A percentile compares a stretch with the other conserved stretches of the same genome.
Evolutionary conservation across 1,140 invertebrate genomes (phyloP).

Genomic region (Drusus annulatus): DNA sequence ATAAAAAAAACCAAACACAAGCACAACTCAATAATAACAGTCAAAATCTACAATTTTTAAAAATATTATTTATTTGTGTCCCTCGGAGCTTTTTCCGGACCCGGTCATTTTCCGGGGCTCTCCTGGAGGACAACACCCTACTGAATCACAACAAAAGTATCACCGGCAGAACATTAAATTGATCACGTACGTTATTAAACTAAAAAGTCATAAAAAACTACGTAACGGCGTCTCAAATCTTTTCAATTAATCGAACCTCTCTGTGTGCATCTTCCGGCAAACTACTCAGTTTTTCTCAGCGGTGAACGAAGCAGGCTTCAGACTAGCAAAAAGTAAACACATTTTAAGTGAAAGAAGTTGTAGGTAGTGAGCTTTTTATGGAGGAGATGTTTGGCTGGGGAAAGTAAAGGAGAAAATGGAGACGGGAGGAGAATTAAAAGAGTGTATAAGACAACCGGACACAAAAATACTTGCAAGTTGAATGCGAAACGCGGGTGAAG

Average conservation of each 20-base stretch:
- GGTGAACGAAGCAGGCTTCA: not conserved
- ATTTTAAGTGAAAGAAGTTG: conserved; percentile 35
- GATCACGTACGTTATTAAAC: no score
- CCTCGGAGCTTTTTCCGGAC: no score
- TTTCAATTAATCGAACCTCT: not conserved
- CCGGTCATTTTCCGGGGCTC: no score
- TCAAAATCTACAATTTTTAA: no score
- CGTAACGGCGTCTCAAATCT: no score
- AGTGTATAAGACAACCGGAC: conserved; percentile 13
- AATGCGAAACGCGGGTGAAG: conserved; percentile 8
- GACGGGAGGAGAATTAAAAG: conserved; percentile 15
- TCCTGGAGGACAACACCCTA: no score
- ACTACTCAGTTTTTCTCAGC: conserved; percentile 12
- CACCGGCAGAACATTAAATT: no score
- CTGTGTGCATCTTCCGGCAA: not conserved
- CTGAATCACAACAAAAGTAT: no score
- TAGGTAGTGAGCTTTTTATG: not conserved
- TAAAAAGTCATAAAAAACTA: no score
- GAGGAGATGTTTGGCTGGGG: conserved; percentile 15
- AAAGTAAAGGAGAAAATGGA: conserved; percentile 27
- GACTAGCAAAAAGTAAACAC: conserved; percentile 37
- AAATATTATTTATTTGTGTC: no score
- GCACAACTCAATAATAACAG: no score
- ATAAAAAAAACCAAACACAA: no score
- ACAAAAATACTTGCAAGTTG: conserved; percentile 5